Conservation (phyloP, 1,140 invertebrate genomes). For the Dufourea novaeangliae region DNA sequence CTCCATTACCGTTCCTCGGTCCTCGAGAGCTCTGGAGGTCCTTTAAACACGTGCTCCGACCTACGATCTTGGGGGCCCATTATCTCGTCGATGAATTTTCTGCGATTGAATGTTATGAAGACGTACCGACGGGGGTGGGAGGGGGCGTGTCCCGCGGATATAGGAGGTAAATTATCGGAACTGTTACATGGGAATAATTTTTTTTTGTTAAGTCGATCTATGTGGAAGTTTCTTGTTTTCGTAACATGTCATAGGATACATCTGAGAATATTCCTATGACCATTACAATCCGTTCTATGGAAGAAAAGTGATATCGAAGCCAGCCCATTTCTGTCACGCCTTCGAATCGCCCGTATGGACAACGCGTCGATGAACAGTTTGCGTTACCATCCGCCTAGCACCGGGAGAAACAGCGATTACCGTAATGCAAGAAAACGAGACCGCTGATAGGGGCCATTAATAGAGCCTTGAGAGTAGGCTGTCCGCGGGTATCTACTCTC, state of each 20-base stretch:
- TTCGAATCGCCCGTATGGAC: neutral
- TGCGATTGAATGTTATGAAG: conserved; percentile 12
- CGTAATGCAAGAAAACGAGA: conserved; percentile 25
- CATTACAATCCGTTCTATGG: too few species aligned
- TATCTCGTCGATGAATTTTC: conserved; percentile 38
- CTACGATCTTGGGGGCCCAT: conserved; percentile 2
- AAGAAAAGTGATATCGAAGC: neutral
- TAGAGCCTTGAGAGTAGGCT: conserved; percentile 8
- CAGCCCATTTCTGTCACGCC: conserved; percentile 5
- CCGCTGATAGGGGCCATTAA: conserved; percentile 35
- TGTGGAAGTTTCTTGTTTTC: too few species aligned
- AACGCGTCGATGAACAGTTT: neutral
- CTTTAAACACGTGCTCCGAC: conserved; percentile 47
- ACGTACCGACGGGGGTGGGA: neutral
- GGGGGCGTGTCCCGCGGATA: neutral
- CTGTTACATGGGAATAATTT: too few species aligned
- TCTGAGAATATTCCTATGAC: too few species aligned
- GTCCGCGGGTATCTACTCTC: too few species aligned
- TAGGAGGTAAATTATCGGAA: too few species aligned
- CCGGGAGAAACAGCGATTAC: conserved; percentile 15
- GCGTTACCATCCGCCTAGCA: conserved; percentile 10
- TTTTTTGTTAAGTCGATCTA: too few species aligned
- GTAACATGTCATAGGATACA: too few species aligned
- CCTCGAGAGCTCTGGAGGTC: conserved; percentile 59
- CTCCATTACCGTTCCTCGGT: conserved; percentile 57